phyloP scores from a whole-genome alignment of 2,113 vertebrate genomes.

The Riparia riparia region DNA sequence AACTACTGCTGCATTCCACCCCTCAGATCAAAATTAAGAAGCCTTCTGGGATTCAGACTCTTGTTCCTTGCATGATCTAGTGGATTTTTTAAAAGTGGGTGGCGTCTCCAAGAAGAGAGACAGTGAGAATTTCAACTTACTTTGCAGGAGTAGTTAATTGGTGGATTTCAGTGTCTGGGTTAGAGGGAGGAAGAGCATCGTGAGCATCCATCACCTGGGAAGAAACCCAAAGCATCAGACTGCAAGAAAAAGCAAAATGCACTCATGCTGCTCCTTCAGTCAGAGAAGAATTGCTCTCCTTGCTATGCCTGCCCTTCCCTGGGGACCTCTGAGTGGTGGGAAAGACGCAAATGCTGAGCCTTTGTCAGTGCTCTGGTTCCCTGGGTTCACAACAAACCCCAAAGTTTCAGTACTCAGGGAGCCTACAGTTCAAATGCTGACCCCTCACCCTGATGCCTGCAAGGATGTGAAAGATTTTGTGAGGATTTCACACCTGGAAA shows the following conservation, averaged over 20 bases:
- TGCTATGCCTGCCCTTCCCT: not conserved
- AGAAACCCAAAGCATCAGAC: not conserved
- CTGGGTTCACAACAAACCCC: not conserved
- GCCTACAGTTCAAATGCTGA: not conserved
- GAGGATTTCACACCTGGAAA: not conserved
- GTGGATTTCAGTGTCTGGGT: not conserved
- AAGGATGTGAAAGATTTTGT: not conserved
- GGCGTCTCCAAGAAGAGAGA: not conserved
- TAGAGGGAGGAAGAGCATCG: not conserved
- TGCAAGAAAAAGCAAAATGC: not conserved
- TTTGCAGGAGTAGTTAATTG: not conserved
- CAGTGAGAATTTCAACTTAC: rapidly evolving
- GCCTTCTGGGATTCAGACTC: not conserved
- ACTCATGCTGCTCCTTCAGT: no score
- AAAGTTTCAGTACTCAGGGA: not conserved
- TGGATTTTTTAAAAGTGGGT: not conserved
- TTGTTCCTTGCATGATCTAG: not conserved
- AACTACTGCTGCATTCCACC: not conserved
- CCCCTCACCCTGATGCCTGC: not conserved
- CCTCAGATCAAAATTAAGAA: not conserved
- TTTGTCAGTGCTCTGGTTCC: no score
- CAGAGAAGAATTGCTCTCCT: not conserved
- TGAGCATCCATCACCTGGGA: not conserved
- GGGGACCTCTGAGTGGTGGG: no score
- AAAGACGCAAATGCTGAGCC: not conserved